A percentile compares a stretch with the other conserved stretches of the same genome.
phyloP scores from a whole-genome alignment of 2,113 vertebrate genomes.

The Petromus typicus region DNA sequence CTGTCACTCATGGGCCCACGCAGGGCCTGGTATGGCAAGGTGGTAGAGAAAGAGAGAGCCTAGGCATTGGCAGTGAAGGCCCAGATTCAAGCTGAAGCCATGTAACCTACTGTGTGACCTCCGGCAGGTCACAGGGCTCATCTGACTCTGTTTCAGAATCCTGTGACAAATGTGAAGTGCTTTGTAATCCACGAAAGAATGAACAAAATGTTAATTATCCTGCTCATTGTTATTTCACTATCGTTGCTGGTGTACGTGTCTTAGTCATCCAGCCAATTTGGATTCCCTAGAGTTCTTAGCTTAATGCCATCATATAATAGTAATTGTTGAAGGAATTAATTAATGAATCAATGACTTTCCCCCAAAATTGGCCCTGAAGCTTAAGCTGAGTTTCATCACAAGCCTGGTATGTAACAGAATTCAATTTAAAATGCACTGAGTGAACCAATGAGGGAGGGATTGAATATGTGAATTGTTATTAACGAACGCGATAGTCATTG shows the following conservation, averaged over 20 bases:
- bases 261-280: neutral
- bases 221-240: neutral
- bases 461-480: neutral
- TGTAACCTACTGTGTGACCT: neutral
- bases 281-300: constrained; percentile 25
- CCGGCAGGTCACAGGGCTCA: neutral
- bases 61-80: neutral
- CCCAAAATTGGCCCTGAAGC: neutral
- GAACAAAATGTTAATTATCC: neutral
- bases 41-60: neutral
- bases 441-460: neutral
- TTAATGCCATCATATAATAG: neutral
- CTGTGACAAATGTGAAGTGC: neutral
- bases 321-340: constrained; percentile 27
- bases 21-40: neutral
- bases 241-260: neutral
- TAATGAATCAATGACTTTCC: neutral
- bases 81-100: neutral
- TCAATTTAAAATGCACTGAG: neutral
- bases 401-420: neutral
- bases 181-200: neutral
- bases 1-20: neutral
- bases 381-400: neutral
- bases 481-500: neutral
- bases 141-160: neutral